Evolutionary conservation across 1,140 invertebrate species (phyloP), one percentile per base, ranked within the genome.

Genomic region (Rhizoglyphus robini): DNA sequence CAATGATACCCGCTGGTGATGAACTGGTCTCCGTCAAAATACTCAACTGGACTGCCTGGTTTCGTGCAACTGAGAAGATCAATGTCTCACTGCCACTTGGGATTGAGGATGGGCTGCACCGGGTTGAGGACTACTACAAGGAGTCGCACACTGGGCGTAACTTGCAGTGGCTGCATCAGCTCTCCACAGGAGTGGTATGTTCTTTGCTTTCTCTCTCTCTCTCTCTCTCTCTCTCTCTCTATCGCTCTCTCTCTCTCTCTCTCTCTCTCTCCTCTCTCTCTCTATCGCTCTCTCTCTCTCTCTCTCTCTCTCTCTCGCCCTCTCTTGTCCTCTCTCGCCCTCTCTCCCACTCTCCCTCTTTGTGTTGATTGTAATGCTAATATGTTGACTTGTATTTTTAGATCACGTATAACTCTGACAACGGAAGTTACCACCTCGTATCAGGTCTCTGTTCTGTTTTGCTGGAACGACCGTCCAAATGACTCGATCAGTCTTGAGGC

Each of bases 401-500:
- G 84, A 93, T 97, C 69, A 95, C 90, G 47, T 99, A 98, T 81
- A 82, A 84, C 2, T 97, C 95, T 77, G 83, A 87, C 73, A 84
- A 90, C 48, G 94, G 95, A 11, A 85, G 88, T 71, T 99, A 92
- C 99, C 2, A 98, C 96, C 5, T 97, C 95, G 29, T 97, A 98
- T 77, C 96, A 99, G 85, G 96, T 98, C 92, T 92, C 93, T 63
- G 93, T 99, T n/a, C 79, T 99, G 23, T 98, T 97, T 79, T 90
- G 91, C 8, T 99, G 94, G 94, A 99, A 99, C 81, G 90, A 96
- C 75, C 80, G 95, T 71, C 87, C 88, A 31, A 74, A 83, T 66
- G 95, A 97, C 69, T 88, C 85, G 77, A 86, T 99, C 36, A 87
- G 88, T 3, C 95, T 96, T 73, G 95, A 98, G 79, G 95, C 94